Conservation (phyloP, 2,888 invertebrate species). For the Prenolepis imparis region DNA sequence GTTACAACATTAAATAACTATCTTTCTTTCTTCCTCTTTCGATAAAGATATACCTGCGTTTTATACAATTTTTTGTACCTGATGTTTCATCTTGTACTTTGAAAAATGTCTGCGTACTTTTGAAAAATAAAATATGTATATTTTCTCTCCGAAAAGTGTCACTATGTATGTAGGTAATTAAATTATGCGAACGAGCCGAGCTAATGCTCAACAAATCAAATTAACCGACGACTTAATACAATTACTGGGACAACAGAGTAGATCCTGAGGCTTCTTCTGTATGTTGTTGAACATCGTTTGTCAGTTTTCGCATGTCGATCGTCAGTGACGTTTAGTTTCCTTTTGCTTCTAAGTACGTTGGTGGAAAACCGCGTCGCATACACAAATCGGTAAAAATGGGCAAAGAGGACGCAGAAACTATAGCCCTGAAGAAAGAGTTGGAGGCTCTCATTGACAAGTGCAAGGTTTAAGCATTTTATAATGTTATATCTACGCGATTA, state of each 20-base stretch:
- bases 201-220: conserved; percentile 84
- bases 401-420: conserved; percentile 94
- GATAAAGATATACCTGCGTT: neutral
- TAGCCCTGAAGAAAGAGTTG: conserved; percentile 93
- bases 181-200: conserved; percentile 78
- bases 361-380: neutral
- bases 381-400: conserved; percentile 88
- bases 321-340: conserved; percentile 67
- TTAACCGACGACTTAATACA: conserved; percentile 83
- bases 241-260: conserved; percentile 84
- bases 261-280: conserved; percentile 82
- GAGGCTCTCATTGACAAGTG: conserved; percentile 93
- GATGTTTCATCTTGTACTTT: neutral
- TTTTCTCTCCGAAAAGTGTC: conserved; percentile 53
- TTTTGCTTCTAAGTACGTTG: neutral
- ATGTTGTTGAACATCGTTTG: conserved; percentile 77
- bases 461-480: conserved; percentile 88
- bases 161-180: conserved; percentile 78
- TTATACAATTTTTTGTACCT: neutral
- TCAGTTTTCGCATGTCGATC: conserved; percentile 73
- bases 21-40: neutral
- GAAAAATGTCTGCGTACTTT: neutral
- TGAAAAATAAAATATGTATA: conserved; percentile 29
- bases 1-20: neutral
- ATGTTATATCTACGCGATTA: neutral